Percentiles rank a stretch among this genome's conserved stretches.
These are phyloP conservation scores for Ypsolopha sequella DNA, from an alignment of 2,888 invertebrate species.

Conservation along the genomic window DNA sequence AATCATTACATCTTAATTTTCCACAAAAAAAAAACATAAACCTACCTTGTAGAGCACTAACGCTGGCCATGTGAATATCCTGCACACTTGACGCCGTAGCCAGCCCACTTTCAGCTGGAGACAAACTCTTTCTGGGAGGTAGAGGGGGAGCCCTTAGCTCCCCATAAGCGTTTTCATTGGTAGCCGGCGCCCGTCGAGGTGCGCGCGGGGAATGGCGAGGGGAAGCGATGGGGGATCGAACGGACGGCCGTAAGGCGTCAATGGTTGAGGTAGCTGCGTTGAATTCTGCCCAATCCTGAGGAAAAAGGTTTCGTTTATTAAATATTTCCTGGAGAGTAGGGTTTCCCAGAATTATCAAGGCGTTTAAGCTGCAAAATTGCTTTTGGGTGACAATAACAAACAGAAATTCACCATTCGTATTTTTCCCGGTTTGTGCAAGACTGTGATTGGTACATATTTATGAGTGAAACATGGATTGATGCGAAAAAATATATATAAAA, in stretches of 20 bases:
- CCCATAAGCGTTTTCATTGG: background rate
- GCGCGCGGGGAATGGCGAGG: slow-evolving; percentile 60
- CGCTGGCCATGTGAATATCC: slow-evolving; percentile 43
- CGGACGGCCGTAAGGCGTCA: slow-evolving; percentile 60
- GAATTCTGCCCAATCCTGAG: slow-evolving; percentile 73
- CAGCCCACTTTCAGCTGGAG: slow-evolving; percentile 45
- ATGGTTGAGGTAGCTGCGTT: slow-evolving; percentile 75
- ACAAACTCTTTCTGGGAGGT: slow-evolving; percentile 71
- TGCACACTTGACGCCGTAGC: slow-evolving; percentile 52
- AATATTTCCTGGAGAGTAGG: background rate
- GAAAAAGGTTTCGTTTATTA: background rate
- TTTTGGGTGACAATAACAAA: no score
- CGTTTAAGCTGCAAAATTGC: no score
- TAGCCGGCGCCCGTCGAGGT: slow-evolving; percentile 18
- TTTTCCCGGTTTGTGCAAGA: no score
- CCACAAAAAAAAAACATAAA: background rate
- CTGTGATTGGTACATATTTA: no score
- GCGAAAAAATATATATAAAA: no score
- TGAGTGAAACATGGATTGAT: no score
- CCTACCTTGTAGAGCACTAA: slow-evolving; percentile 21
- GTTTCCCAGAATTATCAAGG: no score
- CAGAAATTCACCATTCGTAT: no score
- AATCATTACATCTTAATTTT: no score
- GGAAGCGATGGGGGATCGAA: slow-evolving; percentile 70
- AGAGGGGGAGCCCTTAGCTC: slow-evolving; percentile 47